Base-by-base conservation (phyloP, 2,888 invertebrate genomes). In the Trichogramma evanescens region DNA sequence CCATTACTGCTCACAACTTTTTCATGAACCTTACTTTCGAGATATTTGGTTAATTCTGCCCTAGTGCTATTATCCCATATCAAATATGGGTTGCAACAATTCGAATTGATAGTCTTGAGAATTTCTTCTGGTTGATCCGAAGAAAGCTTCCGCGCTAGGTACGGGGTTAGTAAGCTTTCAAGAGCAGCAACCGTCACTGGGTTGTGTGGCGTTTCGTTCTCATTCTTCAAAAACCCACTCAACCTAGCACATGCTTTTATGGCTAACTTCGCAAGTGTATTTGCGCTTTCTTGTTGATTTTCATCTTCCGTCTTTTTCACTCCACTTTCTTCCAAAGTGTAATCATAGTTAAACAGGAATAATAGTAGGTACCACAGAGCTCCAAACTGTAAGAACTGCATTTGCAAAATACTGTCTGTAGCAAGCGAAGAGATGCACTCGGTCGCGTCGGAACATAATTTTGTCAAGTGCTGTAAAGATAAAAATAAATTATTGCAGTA, bases 61-160 rank as follows among this genome's bases (percentile, higher is more conserved):
- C 99, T 83, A 0, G 98, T 98, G 6, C 91, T 89, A 80, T 99
- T 99, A 80, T 99, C 93, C 99, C 99, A 99, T 50, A 99, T 89
- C 40, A 99, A 82, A 79, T 98, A 96, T 0, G 99, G 99, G 72
- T 91, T 95, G 66, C 93, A 90, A 73, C 93, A 91, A 79, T 99
- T 99, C 46, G 95, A 94, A 69, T 94, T 99, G n/a, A 99, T 79
- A 9, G 89, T 86, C 81, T 99, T 99, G 58, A 99, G 81, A 52
- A 96, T 82, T 84, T 93, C 91, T 75, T 89, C 87, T 3, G 91
- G 87, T 57, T 87, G 84, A 7, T 85, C 83, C 52, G 85, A 83
- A 5, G 85, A 81, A 56, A 98, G 82, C 72, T 90, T 87, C 62
- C 88, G 84, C 42, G 94, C 87, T 62, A 98, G 80, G 74, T 91